phyloP scores from a whole-genome alignment of 2,888 invertebrate genomes.

The Ichneumoninae sp. region DNA sequence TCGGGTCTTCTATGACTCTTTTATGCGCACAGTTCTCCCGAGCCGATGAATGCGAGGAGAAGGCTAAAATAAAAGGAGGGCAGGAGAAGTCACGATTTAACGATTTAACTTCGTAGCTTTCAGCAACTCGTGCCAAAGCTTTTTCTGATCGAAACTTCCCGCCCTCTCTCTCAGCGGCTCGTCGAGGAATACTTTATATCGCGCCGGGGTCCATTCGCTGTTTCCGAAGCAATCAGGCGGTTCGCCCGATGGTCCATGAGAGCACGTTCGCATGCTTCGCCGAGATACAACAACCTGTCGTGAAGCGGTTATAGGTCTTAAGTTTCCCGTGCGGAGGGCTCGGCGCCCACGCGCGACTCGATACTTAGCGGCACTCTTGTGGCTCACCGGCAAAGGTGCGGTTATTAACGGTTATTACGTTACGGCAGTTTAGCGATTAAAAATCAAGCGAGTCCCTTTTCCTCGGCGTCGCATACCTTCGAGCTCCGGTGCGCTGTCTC shows the following conservation, averaged over 20 bases:
- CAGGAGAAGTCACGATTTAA: slow-evolving; percentile 25
- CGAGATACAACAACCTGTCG: slow-evolving; percentile 63
- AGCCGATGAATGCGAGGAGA: slow-evolving; percentile 17
- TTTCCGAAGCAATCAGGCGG: slow-evolving; percentile 35
- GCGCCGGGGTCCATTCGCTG: neutral
- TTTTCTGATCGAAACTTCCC: slow-evolving; percentile 18
- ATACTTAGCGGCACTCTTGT: slow-evolving; percentile 74
- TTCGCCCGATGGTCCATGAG: slow-evolving; percentile 15
- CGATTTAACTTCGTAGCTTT: slow-evolving; percentile 12
- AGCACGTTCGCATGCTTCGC: slow-evolving; percentile 33
- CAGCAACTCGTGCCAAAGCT: slow-evolving; percentile 28
- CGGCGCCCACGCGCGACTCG: slow-evolving; percentile 75
- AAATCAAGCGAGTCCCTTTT: slow-evolving; percentile 53
- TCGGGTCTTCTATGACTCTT: slow-evolving; percentile 35
- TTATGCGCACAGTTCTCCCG: slow-evolving; percentile 4
- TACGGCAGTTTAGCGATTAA: slow-evolving; percentile 71
- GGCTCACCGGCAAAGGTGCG: slow-evolving; percentile 71
- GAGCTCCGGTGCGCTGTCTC: slow-evolving; percentile 31
- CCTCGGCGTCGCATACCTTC: slow-evolving; percentile 4
- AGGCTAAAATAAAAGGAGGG: slow-evolving; percentile 6
- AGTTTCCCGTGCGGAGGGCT: slow-evolving; percentile 59
- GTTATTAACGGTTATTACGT: slow-evolving; percentile 80
- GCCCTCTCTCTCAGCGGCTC: neutral
- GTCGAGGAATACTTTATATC: slow-evolving; percentile 15
- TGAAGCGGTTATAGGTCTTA: slow-evolving; percentile 46